Conservation (phyloP, 53 echinoderm and acorn worm genomes). For the Holothuria leucospilota region DNA sequence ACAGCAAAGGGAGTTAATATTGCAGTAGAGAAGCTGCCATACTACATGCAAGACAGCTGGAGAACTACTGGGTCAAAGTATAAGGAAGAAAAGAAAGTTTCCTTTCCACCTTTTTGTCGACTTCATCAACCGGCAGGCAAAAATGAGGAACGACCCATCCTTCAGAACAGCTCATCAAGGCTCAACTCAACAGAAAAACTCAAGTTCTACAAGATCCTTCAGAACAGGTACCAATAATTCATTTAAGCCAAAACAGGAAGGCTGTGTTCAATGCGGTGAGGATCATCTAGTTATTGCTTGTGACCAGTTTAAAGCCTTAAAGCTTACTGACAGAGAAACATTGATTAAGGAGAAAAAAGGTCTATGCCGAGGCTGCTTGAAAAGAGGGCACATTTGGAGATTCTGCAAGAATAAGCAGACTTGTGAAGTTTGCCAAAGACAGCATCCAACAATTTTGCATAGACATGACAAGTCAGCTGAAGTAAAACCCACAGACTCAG, state of each 20-base stretch:
- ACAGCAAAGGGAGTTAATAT: constrained; percentile 54
- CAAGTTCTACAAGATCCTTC: constrained; percentile 13
- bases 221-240: constrained; percentile 8
- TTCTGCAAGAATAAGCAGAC: neutral
- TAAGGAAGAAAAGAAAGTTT: constrained; percentile 42
- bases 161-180: constrained; percentile 20
- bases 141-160: constrained; percentile 56
- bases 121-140: constrained; percentile 42
- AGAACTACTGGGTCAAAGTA: constrained; percentile 27
- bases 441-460: constrained; percentile 48
- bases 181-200: constrained; percentile 8
- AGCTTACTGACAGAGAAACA: neutral
- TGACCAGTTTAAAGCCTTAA: constrained; percentile 4
- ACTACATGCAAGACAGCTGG: constrained; percentile 59
- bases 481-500: neutral
- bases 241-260: neutral
- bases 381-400: constrained; percentile 22
- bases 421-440: constrained; percentile 49
- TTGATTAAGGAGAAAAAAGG: neutral
- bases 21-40: constrained; percentile 57
- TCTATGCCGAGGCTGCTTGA: constrained; percentile 17
- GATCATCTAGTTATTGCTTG: neutral
- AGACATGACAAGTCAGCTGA: neutral
- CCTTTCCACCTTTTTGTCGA: constrained; percentile 61
- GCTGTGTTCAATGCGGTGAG: neutral